phyloP scores from a whole-genome alignment of 2,888 invertebrate species.

The Mamestra brassicae region DNA sequence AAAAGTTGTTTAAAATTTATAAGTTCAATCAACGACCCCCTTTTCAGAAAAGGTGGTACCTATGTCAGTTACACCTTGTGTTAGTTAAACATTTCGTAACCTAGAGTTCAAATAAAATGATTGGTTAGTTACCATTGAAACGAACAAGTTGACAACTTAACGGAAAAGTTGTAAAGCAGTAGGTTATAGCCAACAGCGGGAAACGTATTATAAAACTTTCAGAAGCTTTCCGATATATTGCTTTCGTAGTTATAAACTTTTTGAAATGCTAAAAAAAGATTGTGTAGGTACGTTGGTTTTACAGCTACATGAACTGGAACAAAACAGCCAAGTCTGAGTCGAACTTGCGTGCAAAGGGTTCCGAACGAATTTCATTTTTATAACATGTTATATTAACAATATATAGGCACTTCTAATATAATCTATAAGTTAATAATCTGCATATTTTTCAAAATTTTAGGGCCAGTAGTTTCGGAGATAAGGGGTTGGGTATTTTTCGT shows the following conservation, averaged over 20 bases:
- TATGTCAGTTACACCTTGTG: neutral
- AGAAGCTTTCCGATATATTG: neutral
- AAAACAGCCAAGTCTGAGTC: too few relatives aligned
- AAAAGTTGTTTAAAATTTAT: too few relatives aligned
- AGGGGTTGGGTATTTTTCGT: too few relatives aligned
- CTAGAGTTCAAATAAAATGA: neutral
- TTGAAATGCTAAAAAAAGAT: constrained; percentile 1
- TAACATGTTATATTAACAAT: too few relatives aligned
- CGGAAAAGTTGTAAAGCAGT: constrained; percentile 22
- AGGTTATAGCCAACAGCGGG: neutral
- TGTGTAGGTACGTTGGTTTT: neutral
- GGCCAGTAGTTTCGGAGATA: too few relatives aligned
- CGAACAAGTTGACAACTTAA: constrained; percentile 4
- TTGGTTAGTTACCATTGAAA: neutral
- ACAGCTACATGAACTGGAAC: neutral
- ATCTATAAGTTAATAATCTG: too few relatives aligned
- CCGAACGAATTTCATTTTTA: too few relatives aligned
- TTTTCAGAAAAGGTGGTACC: too few relatives aligned
- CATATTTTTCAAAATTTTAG: too few relatives aligned
- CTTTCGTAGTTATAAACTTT: neutral
- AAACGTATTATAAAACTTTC: constrained; percentile 25
- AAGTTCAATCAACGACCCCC: too few relatives aligned
- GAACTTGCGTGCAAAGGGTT: too few relatives aligned
- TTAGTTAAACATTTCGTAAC: neutral
- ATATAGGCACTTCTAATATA: too few relatives aligned